Conservation (phyloP, 2,113 vertebrate species). For the Myocastor coypus region DNA sequence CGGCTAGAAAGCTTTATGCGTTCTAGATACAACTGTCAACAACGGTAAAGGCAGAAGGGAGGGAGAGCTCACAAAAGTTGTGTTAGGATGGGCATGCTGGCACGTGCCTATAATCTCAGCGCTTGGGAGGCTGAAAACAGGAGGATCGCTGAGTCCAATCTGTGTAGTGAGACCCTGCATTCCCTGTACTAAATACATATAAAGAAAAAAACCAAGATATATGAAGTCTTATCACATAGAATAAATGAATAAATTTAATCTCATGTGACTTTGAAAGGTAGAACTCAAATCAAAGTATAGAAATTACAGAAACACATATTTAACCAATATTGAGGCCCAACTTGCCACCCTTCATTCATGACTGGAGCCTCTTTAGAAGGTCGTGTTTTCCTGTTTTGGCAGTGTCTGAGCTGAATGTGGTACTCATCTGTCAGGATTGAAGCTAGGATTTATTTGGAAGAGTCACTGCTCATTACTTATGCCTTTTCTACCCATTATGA, state of each 20-base stretch:
- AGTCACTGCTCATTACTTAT: background rate
- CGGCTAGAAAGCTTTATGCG: background rate
- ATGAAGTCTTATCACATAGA: background rate
- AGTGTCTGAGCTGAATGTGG: background rate
- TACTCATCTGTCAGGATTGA: background rate
- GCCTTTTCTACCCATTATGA: background rate
- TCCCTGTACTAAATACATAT: too few species aligned
- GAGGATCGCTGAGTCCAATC: too few species aligned
- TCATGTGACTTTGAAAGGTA: background rate
- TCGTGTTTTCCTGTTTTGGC: background rate
- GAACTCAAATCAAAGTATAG: background rate
- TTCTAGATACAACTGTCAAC: background rate
- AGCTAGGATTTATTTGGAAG: background rate
- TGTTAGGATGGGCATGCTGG: background rate
- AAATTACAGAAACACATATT: background rate
- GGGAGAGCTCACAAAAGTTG: background rate
- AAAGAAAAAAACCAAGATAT: background rate
- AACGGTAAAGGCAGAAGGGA: background rate
- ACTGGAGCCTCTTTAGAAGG: background rate
- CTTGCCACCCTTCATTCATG: background rate
- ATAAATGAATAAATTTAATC: constrained; percentile 9
- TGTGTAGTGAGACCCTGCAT: too few species aligned
- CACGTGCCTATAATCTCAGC: too few species aligned
- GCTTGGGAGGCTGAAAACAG: too few species aligned
- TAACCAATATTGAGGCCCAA: background rate